These are phyloP conservation scores for Cosmia pyralina DNA, from an alignment of 2,888 invertebrate genomes.

Conservation along the genomic window DNA sequence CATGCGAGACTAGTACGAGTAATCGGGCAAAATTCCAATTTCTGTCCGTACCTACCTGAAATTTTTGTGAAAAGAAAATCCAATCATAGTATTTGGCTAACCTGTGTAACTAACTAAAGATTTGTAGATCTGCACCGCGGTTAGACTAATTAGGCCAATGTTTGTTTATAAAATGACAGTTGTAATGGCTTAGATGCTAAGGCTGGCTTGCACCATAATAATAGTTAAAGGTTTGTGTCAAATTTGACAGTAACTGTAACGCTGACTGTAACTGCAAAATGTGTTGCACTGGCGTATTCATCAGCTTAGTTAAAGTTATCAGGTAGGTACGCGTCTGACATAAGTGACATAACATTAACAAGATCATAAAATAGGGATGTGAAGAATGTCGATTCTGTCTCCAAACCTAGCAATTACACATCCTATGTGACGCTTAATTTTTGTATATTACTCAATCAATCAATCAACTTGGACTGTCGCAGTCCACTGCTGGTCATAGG, in stretches of 20 bases:
- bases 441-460: too few species aligned
- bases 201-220: too few species aligned
- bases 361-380: too few species aligned
- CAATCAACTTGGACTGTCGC: neutral
- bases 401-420: too few species aligned
- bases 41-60: constrained; percentile 20
- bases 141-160: constrained; percentile 23
- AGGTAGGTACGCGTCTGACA: too few species aligned
- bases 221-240: too few species aligned
- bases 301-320: too few species aligned
- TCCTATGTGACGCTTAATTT: neutral
- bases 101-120: constrained; percentile 27
- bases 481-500: neutral
- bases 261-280: too few species aligned
- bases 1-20: constrained; percentile 11
- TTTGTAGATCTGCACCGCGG: constrained; percentile 32
- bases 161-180: neutral
- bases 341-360: too few species aligned
- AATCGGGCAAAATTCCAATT: constrained; percentile 55
- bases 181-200: neutral
- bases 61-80: constrained; percentile 32
- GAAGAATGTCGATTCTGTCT: too few species aligned
- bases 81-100: constrained; percentile 48
- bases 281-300: too few species aligned
- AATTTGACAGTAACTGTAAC: too few species aligned